Conservation (phyloP, 2,888 invertebrate genomes). For the Coelogynopora nodosa region DNA sequence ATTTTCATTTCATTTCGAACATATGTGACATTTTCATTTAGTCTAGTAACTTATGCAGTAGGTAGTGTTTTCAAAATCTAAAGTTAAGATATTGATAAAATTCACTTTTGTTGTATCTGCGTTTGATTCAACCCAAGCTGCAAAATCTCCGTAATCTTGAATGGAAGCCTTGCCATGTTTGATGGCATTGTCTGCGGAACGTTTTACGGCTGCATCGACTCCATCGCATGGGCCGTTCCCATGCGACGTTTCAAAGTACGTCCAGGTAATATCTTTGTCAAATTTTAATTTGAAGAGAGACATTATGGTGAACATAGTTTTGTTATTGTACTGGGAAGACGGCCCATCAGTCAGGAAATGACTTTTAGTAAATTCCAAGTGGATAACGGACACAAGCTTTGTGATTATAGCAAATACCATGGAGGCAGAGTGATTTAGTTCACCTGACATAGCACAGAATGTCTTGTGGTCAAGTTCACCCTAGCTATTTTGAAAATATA, state of each 20-base stretch:
- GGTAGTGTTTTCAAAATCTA: background rate
- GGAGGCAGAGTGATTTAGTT: conserved; percentile 36
- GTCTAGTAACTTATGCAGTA: background rate
- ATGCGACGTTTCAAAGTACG: conserved; percentile 35
- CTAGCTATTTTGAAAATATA: background rate
- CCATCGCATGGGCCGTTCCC: conserved; percentile 8
- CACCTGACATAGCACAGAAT: conserved; percentile 21
- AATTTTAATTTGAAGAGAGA: background rate
- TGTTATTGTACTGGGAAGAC: conserved; percentile 40
- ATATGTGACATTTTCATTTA: background rate
- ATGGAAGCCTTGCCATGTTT: conserved; percentile 32
- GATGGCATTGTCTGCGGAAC: conserved; percentile 13
- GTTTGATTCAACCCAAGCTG: background rate
- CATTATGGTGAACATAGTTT: conserved; percentile 22
- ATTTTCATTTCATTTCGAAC: background rate
- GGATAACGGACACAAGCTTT: background rate
- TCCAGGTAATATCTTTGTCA: background rate
- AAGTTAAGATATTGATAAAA: background rate
- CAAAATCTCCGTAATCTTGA: conserved; percentile 4
- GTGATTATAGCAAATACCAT: conserved; percentile 36
- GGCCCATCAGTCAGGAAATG: conserved; percentile 40
- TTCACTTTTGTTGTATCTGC: background rate
- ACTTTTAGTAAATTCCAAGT: background rate
- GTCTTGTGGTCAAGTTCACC: background rate
- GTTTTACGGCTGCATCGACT: background rate